These are phyloP conservation scores for Merluccius polli DNA, from an alignment of 2,797 vertebrate genomes.

Conservation along the genomic window DNA sequence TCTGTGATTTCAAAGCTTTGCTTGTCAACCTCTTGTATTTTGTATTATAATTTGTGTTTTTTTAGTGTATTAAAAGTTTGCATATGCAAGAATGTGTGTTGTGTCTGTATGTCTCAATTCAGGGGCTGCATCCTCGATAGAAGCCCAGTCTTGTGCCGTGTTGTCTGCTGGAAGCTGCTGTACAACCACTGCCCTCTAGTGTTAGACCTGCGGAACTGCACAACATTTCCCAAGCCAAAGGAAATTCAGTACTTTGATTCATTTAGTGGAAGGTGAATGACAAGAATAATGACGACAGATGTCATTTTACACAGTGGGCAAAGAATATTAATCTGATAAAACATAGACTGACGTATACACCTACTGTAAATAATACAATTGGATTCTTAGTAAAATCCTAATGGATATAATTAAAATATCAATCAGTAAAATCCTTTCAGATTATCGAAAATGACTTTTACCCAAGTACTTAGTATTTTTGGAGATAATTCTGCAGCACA, in stretches of 20 bases:
- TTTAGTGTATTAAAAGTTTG: constrained; percentile 50
- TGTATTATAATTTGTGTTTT: constrained; percentile 32
- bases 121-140: too few relatives aligned
- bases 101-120: neutral
- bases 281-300: neutral
- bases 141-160: neutral
- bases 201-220: neutral
- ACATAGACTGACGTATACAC: neutral
- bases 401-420: neutral
- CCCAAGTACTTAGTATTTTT: too few relatives aligned
- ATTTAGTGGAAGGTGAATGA: neutral
- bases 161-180: neutral
- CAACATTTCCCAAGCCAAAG: neutral
- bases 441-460: neutral
- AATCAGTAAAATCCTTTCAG: neutral
- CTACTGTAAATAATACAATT: neutral
- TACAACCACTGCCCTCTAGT: neutral
- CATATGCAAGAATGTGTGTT: constrained; percentile 10
- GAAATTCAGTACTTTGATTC: neutral
- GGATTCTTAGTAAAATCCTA: neutral
- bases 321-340: neutral
- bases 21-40: constrained; percentile 18
- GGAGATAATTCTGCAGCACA: too few relatives aligned
- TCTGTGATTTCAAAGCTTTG: neutral
- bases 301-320: neutral